Evolutionary conservation across 2,113 vertebrate species (phyloP), one percentile per base, ranked within the genome.

Genomic region (Physeter macrocephalus): DNA sequence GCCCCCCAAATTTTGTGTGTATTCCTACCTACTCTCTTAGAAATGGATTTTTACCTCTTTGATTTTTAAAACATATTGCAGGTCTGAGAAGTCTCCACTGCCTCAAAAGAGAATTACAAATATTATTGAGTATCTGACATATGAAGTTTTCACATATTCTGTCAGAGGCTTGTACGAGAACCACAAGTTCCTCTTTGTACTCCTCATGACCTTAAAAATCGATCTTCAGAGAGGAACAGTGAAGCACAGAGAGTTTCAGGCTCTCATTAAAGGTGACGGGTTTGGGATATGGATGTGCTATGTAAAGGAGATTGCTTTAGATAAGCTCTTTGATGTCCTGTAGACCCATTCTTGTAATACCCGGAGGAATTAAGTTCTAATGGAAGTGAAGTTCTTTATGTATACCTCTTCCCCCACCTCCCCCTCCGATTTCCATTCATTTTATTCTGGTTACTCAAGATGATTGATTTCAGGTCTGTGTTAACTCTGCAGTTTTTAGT

Each of bases 141-240:
- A 98, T 8, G 98, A 99, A 96, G 98, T 96, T 49, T 98, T 98
- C 6, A 61, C 82, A 0, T 99, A 99, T 78, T 98, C 98, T 8
- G 98, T 99, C 95, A 98, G 99, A 97, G 99, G 99, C 25, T 95
- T 99, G 3, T 98, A 99, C 1, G 98, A 99, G 98, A 98, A 98
- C 84, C 99, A 99, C 97, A 99, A 98, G 96, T 99, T 99, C 86
- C 98, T 99, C 72, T 99, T 99, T 93, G 98, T 96, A 0, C 98
- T 99, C 6, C 98, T 99, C 27, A 96, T 99, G 98, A 98, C 99
- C 34, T 97, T 99, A 93, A 99, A 99, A 96, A 99, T 99, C 14
- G 99, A 99, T 92, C 97, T 99, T 81, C 98, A 99, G 94, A 98
- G 98, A 83, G 98, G 98, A n/a, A 96, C 98, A 0, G 97, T 99